These are phyloP conservation scores for Halictus rubicundus DNA, from an alignment of 1,140 invertebrate species.

Conservation along the genomic window DNA sequence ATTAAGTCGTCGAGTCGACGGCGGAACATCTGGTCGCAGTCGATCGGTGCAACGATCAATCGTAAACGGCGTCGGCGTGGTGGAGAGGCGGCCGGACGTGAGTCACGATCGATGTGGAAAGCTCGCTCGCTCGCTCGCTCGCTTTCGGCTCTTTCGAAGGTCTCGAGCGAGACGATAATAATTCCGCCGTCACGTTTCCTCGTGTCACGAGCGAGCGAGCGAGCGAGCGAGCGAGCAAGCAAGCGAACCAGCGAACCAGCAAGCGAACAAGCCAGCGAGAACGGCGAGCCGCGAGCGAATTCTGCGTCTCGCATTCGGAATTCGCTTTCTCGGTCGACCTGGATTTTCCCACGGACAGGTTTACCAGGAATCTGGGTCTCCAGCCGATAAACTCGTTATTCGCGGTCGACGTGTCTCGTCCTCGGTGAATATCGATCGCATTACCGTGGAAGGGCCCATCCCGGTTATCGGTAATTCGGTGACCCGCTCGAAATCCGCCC, in stretches of 20 bases:
- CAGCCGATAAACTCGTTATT: constrained; percentile 61
- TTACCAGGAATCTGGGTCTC: constrained; percentile 59
- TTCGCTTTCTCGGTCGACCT: constrained; percentile 63
- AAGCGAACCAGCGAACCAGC: neutral
- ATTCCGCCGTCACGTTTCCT: constrained; percentile 23
- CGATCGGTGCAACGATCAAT: constrained; percentile 30
- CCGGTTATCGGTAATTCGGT: constrained; percentile 53
- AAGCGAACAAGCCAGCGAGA: constrained; percentile 1
- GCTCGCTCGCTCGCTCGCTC: neutral
- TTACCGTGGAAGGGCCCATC: constrained; percentile 28
- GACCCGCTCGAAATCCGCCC: constrained; percentile 13
- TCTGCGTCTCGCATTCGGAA: constrained; percentile 51
- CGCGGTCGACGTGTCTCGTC: constrained; percentile 48
- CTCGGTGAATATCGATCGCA: constrained; percentile 48
- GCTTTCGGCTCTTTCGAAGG: constrained; percentile 24
- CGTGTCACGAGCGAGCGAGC: neutral
- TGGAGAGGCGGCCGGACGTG: neutral
- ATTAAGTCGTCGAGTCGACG: constrained; percentile 11
- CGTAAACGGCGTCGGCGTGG: neutral
- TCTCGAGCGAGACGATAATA: constrained; percentile 26
- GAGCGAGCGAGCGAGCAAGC: neutral
- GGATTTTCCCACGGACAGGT: constrained; percentile 60
- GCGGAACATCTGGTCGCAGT: neutral
- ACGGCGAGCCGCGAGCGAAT: constrained; percentile 23
- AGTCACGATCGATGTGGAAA: constrained; percentile 21